Percentiles rank a stretch among this genome's conserved stretches.
These are phyloP conservation scores for Cataglyphis rosenhaueri DNA, from an alignment of 2,888 invertebrate genomes.

Conservation along the genomic window DNA sequence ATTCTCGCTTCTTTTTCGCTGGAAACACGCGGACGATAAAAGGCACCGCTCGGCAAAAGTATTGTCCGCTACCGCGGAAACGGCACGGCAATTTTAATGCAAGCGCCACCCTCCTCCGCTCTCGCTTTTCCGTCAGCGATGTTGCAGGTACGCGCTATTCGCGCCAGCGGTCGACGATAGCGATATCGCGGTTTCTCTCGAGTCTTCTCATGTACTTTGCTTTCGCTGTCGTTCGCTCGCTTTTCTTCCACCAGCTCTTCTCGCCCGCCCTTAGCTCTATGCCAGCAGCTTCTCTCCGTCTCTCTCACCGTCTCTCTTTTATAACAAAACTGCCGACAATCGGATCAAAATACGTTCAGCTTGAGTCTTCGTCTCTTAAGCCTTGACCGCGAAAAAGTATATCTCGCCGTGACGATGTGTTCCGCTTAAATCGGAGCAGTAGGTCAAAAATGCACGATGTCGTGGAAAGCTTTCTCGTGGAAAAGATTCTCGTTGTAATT, in stretches of 20 bases:
- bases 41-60: slow-evolving; percentile 66
- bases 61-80: slow-evolving; percentile 58
- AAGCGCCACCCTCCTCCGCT: slow-evolving; percentile 44
- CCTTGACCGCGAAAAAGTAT: slow-evolving; percentile 18
- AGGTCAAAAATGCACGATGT: slow-evolving; percentile 20
- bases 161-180: slow-evolving; percentile 32
- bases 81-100: slow-evolving; percentile 61
- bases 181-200: slow-evolving; percentile 38
- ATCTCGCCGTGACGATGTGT: neutral
- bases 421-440: slow-evolving; percentile 10
- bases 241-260: neutral
- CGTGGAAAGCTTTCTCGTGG: neutral
- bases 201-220: slow-evolving; percentile 59
- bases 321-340: slow-evolving; percentile 21
- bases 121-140: slow-evolving; percentile 16
- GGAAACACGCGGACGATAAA: slow-evolving; percentile 64
- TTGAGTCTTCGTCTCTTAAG: slow-evolving; percentile 3
- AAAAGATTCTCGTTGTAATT: neutral
- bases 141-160: slow-evolving; percentile 39
- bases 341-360: slow-evolving; percentile 5
- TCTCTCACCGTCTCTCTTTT: neutral
- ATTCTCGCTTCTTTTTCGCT: slow-evolving; percentile 47
- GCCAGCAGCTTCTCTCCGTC: neutral
- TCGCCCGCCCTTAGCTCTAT: neutral
- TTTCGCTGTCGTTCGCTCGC: neutral